Conservation (phyloP, 2,888 invertebrate genomes). For the Trichogramma dendrolimi region DNA sequence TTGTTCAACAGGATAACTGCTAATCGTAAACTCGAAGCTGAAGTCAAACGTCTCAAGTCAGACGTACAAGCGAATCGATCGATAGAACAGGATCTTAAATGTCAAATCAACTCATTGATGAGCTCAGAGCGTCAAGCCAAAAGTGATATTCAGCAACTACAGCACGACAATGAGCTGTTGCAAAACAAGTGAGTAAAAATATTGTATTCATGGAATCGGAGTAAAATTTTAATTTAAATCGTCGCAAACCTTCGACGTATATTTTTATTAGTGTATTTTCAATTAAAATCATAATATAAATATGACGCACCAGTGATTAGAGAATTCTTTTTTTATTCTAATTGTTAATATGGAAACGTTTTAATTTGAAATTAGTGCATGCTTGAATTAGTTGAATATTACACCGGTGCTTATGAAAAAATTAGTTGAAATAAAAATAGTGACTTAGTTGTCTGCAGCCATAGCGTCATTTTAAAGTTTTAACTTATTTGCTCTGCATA, state of each 20-base stretch:
- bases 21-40: slow-evolving; percentile 64
- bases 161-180: slow-evolving; percentile 82
- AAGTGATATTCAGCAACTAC: slow-evolving; percentile 72
- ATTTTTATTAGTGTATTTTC: neutral
- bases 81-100: slow-evolving; percentile 67
- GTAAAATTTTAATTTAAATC: neutral
- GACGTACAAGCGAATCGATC: slow-evolving; percentile 72
- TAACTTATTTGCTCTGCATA: no score
- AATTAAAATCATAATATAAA: neutral
- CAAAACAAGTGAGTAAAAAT: slow-evolving; percentile 68
- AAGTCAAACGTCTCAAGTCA: slow-evolving; percentile 66
- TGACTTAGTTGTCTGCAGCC: no score
- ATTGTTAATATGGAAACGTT: no score
- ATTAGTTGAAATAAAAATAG: no score
- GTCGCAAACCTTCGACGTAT: neutral
- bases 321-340: no score
- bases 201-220: neutral
- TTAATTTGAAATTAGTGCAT: no score
- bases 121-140: slow-evolving; percentile 66
- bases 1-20: slow-evolving; percentile 43
- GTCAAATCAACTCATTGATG: slow-evolving; percentile 64
- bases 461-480: no score
- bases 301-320: no score
- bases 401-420: no score
- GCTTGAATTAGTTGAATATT: no score